Percentiles rank a stretch among this genome's conserved stretches.
phyloP scores from a whole-genome alignment of 2,888 invertebrate genomes.

The Lampropteryx suffumata region DNA sequence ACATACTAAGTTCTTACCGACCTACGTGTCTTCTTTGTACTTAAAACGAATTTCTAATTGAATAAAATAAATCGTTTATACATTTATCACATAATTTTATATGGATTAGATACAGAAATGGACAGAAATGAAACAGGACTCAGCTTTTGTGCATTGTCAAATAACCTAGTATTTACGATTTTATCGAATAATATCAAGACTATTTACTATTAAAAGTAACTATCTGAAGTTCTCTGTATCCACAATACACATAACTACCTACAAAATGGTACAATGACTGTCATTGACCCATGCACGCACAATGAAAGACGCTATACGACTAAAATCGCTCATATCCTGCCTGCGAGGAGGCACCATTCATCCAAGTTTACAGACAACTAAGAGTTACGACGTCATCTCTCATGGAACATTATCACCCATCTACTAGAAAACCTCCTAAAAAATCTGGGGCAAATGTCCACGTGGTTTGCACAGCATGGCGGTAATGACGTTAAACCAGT shows the following conservation, averaged over 20 bases:
- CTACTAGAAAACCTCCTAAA: conserved; percentile 23
- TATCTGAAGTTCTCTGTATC: too few species aligned
- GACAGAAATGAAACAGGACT: too few species aligned
- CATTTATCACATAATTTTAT: too few species aligned
- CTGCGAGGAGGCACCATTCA: conserved; percentile 45
- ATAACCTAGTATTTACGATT: too few species aligned
- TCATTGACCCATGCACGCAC: conserved; percentile 63
- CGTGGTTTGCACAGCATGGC: conserved; percentile 54
- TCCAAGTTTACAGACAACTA: conserved; percentile 46
- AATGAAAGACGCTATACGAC: conserved; percentile 49
- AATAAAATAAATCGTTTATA: too few species aligned
- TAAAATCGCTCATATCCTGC: conserved; percentile 71
- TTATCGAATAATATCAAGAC: too few species aligned
- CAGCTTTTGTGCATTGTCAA: too few species aligned
- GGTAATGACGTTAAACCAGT: conserved; percentile 64
- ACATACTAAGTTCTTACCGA: too few species aligned
- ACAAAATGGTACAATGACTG: conserved; percentile 47
- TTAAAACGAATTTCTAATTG: too few species aligned
- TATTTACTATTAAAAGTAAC: too few species aligned
- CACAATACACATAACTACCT: neutral
- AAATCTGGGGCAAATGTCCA: conserved; percentile 59
- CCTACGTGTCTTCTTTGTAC: too few species aligned
- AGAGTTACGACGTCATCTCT: conserved; percentile 16
- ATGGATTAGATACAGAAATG: too few species aligned
- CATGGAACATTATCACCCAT: conserved; percentile 36